Conservation (phyloP, 2,797 vertebrate genomes). For the Sebastes miniatus region DNA sequence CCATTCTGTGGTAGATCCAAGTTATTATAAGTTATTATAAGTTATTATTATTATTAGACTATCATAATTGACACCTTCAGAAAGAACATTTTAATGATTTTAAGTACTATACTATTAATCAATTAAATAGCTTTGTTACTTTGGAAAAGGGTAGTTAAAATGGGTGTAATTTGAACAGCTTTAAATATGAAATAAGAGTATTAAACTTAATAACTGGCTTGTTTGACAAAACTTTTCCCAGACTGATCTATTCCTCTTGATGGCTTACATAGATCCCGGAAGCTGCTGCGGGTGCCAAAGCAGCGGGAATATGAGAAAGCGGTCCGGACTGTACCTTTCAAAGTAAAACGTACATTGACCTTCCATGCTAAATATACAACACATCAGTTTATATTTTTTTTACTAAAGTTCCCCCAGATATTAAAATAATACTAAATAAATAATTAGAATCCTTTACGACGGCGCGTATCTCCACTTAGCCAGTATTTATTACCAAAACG, state of each 20-base stretch:
- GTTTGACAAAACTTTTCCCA: not conserved
- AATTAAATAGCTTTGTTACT: not conserved
- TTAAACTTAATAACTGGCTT: not conserved
- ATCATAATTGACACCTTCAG: not conserved
- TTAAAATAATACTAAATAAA: rapidly evolving
- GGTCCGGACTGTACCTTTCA: not conserved
- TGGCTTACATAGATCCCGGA: constrained; percentile 25
- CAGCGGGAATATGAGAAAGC: not conserved
- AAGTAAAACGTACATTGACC: not conserved
- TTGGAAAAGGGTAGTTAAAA: not conserved
- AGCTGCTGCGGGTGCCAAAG: not conserved
- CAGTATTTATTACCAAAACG: rapidly evolving
- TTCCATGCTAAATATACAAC: too few relatives aligned
- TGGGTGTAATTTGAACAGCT: not conserved
- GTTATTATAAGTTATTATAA: too few relatives aligned
- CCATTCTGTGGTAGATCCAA: not conserved
- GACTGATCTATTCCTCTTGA: not conserved
- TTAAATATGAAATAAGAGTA: not conserved
- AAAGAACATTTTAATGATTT: too few relatives aligned
- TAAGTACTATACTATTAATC: too few relatives aligned
- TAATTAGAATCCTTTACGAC: rapidly evolving
- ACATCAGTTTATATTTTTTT: rapidly evolving
- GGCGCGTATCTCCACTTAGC: rapidly evolving
- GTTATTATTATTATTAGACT: too few relatives aligned
- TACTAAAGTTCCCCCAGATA: rapidly evolving